phyloP scores from a whole-genome alignment of 1,140 invertebrate species.

The Heterodera schachtii region DNA sequence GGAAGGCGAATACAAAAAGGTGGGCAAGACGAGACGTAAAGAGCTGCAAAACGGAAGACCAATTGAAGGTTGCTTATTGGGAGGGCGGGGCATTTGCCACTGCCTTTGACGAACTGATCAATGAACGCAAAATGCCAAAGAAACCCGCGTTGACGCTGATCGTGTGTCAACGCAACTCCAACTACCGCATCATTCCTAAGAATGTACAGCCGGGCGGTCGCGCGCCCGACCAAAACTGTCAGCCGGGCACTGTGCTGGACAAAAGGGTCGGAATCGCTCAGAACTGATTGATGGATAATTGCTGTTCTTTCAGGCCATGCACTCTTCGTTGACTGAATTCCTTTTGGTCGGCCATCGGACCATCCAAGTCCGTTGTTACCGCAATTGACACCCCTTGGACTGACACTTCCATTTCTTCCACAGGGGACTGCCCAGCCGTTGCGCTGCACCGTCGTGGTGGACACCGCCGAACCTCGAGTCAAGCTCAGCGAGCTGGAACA shows the following conservation, averaged over 20 bases:
- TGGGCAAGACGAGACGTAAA: neutral
- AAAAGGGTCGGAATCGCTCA: neutral
- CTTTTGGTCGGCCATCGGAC: conserved; percentile 34
- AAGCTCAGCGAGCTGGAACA: too few species aligned
- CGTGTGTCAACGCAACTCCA: neutral
- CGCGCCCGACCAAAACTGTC: conserved; percentile 37
- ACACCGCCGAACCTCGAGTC: conserved; percentile 5
- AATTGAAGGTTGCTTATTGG: conserved; percentile 19
- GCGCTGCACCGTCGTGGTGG: conserved; percentile 40
- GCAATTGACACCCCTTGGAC: too few species aligned
- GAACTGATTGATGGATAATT: too few species aligned
- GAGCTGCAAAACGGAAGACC: neutral
- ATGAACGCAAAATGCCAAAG: neutral
- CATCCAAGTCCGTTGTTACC: conserved; percentile 25
- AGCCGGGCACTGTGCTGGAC: conserved; percentile 39
- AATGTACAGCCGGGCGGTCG: conserved; percentile 6
- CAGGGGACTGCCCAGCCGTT: conserved; percentile 41
- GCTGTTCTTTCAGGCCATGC: conserved; percentile 15
- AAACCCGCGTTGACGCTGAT: conserved; percentile 32
- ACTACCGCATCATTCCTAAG: conserved; percentile 37
- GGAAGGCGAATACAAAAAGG: conserved; percentile 42
- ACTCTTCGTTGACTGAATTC: conserved; percentile 38
- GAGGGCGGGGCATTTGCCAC: conserved; percentile 17
- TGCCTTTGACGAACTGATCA: conserved; percentile 29
- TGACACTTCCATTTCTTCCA: neutral